Evolutionary conservation across 2,113 vertebrate genomes (phyloP), one percentile per base, ranked within the genome.

Genomic region (Sardina pilchardus): DNA sequence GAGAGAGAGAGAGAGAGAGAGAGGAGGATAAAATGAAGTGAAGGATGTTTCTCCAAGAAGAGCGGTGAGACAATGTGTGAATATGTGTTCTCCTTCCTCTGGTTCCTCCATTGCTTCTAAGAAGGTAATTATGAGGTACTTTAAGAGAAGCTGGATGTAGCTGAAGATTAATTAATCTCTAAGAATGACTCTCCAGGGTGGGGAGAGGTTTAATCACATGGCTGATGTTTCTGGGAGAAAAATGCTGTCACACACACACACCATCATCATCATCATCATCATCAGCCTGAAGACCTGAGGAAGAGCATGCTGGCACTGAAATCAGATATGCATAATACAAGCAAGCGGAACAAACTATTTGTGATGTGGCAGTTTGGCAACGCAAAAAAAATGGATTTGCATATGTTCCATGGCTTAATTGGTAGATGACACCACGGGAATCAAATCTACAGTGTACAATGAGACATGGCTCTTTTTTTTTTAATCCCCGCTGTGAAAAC

Each of bases 41-140:
- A 63, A 78, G 30, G 86, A 63, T 21, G 24, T 63, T 26, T 83
- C n/a, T 81, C 59, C 84, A 26, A 71, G 63, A 71, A 71, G 71
- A 78, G 71, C 16, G 30, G 71, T 10, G 71, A 78, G 71, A 36
- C 30, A 12, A 36, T 10, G 63, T 7, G 63, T 34, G 63, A 24
- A 17, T 63, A 24, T 71, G 63, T 71, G 63, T 26, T n/a, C 30
- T 78, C 12, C 71, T 17, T 0, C n/a, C 63, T 67, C 26, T 67
- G 10, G 71, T 6, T 36, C 19, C 17, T 48, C 3, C 10, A 3
- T 83, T 36, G 6, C 36, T 85, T 84, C 75, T 75, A 85, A n/a
- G 83, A 86, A 83, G 86, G 56, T 30, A 47, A 63, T 78, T 78
- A 78, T 34, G 3, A 16, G 71, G 14, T 78, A 78, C 71, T 78